Evolutionary conservation across 2,113 vertebrate genomes (phyloP), one percentile per base, ranked within the genome.

Genomic region (Taxidea taxus): DNA sequence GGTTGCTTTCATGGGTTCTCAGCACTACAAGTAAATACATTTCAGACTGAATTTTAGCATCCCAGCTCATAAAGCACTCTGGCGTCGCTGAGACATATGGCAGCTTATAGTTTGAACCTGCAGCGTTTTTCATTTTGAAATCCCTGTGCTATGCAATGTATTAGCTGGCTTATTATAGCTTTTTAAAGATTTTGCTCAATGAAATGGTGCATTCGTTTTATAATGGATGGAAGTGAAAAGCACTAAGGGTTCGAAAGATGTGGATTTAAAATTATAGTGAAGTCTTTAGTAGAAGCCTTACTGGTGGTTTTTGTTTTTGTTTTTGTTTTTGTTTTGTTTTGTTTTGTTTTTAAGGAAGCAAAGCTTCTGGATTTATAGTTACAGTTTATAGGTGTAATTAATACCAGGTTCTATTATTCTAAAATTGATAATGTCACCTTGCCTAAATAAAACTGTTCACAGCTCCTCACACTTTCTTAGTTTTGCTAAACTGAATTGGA

Each of bases 141-240:
- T 60, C 25, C 15, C 64, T 74, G 5, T 85, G 51, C 12, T 83
- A 6, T 87, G 6, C 56, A 42, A 25, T 42, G 0, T 87, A 54
- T 62, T 37, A 78, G 31, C 64, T 84, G 90, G 34, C 23, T 80
- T 92, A 34, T 75, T 34, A 70, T 13, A 42, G 54, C 78, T 84
- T 92, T 96, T 95, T 89, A 89, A 96, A 78, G 37, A 95, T 93
- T 94, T 83, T 87, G 25, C 7, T 87, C 81, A 34, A 2, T 49
- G 62, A 84, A 96, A 56, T 25, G 23, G 42, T 18, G 0, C 51
- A n/a, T 90, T 95, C 4, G 3, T 70, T 95, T 94, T 90, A 66
- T 92, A 78, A 82, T 66, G 37, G 25, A 87, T 87, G 34, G 75
- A 78, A 70, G 16, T 39, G 81, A 62, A 94, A 94, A 86, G 10